phyloP scores from a whole-genome alignment of 2,113 vertebrate species.

The Dicerorhinus sumatrensis region DNA sequence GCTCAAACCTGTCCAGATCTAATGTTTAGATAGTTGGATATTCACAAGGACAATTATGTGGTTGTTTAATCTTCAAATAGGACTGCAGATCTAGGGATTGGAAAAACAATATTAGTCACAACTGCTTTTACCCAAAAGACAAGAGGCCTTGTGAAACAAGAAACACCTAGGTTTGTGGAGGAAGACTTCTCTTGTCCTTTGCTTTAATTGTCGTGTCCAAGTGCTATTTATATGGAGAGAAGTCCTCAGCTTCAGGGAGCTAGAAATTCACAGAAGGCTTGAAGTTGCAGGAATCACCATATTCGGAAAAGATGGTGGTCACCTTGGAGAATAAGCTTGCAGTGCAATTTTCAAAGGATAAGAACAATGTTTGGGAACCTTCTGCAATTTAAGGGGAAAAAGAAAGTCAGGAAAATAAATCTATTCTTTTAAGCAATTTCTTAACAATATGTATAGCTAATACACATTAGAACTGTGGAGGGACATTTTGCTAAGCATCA shows the following conservation, averaged over 20 bases:
- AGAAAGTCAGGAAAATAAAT: background rate
- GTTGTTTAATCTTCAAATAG: background rate
- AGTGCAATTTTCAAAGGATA: background rate
- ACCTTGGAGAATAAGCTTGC: background rate
- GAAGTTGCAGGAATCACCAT: background rate
- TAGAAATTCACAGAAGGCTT: background rate
- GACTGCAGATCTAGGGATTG: background rate
- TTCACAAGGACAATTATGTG: background rate
- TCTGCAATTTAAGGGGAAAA: background rate
- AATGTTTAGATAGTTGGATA: background rate
- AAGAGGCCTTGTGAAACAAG: background rate
- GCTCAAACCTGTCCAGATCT: background rate
- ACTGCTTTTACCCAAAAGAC: background rate
- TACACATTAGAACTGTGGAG: background rate
- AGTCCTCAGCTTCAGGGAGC: background rate
- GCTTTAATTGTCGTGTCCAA: background rate
- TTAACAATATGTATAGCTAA: background rate
- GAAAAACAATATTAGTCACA: background rate
- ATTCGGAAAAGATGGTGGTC: background rate
- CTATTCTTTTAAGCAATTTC: background rate
- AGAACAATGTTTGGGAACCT: background rate
- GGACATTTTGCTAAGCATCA: background rate
- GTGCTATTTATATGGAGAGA: background rate
- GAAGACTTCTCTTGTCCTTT: background rate
- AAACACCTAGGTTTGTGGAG: background rate